These are phyloP conservation scores for Pavo muticus DNA, from an alignment of 2,113 vertebrate species.

Conservation along the genomic window DNA sequence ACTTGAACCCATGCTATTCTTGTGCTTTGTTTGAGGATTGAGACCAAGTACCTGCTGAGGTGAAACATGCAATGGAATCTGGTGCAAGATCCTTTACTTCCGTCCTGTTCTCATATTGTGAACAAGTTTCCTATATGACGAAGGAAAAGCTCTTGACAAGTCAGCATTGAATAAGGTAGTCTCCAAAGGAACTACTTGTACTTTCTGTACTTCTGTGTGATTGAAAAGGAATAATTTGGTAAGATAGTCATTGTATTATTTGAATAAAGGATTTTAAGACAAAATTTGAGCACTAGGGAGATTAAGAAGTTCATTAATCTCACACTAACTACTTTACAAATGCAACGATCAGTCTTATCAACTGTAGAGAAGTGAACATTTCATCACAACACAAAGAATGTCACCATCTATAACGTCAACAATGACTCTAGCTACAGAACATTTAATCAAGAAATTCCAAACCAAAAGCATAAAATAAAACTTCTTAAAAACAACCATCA, in stretches of 20 bases:
- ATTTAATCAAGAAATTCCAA: not conserved
- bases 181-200: not conserved
- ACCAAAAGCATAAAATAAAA: not conserved
- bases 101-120: not conserved
- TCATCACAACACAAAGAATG: not conserved
- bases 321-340: conserved; percentile 37
- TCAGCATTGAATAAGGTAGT: not conserved
- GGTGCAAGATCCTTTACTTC: not conserved
- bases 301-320: conserved; percentile 62
- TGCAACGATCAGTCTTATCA: not conserved
- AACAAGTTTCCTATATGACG: not conserved
- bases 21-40: not conserved
- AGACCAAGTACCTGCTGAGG: not conserved
- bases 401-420: no score
- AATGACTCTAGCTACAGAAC: not conserved
- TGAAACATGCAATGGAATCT: not conserved
- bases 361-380: not conserved
- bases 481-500: not conserved
- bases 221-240: not conserved
- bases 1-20: not conserved
- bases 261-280: not conserved
- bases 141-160: not conserved
- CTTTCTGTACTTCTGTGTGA: not conserved
- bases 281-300: no score
- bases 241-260: not conserved